These are phyloP conservation scores for Pegoplata infirma DNA, from an alignment of 2,888 invertebrate species.

Conservation along the genomic window DNA sequence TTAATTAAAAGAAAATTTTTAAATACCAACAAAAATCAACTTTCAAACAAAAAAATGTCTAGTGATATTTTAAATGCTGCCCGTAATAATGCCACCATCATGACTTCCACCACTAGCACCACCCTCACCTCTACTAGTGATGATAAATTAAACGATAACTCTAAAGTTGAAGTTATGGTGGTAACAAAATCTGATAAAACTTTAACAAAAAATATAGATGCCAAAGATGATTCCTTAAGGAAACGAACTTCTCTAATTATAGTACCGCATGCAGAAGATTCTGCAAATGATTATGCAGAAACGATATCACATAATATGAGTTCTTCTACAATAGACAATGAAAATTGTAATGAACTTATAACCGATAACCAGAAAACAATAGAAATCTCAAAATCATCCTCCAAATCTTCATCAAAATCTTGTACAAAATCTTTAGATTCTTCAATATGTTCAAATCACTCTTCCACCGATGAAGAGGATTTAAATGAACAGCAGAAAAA, in stretches of 20 bases:
- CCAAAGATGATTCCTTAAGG: slow-evolving; percentile 75
- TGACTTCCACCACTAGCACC: slow-evolving; percentile 8
- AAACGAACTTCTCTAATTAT: slow-evolving; percentile 77
- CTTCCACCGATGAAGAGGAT: slow-evolving; percentile 55
- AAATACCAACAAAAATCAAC: slow-evolving; percentile 42
- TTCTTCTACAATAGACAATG: slow-evolving; percentile 59
- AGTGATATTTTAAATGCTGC: slow-evolving; percentile 60
- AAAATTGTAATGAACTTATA: slow-evolving; percentile 56
- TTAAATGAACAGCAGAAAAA: slow-evolving; percentile 35
- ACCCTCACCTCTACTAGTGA: slow-evolving; percentile 32
- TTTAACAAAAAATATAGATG: slow-evolving; percentile 77
- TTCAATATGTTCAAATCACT: slow-evolving; percentile 58
- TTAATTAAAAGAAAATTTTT: slow-evolving; percentile 28
- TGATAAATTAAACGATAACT: slow-evolving; percentile 65
- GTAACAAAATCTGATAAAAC: slow-evolving; percentile 76
- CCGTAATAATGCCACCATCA: slow-evolving; percentile 56
- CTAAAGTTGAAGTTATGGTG: slow-evolving; percentile 75
- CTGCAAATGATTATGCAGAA: not conserved
- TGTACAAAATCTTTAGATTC: slow-evolving; percentile 46
- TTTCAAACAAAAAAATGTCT: slow-evolving; percentile 62
- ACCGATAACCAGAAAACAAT: slow-evolving; percentile 25
- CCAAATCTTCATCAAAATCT: too few species aligned
- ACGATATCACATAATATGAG: slow-evolving; percentile 59
- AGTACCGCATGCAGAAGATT: slow-evolving; percentile 72
- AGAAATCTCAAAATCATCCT: too few species aligned